These are phyloP conservation scores for Zygothrica quintamaculata DNA, from an alignment of 2,888 invertebrate species.

Conservation along the genomic window DNA sequence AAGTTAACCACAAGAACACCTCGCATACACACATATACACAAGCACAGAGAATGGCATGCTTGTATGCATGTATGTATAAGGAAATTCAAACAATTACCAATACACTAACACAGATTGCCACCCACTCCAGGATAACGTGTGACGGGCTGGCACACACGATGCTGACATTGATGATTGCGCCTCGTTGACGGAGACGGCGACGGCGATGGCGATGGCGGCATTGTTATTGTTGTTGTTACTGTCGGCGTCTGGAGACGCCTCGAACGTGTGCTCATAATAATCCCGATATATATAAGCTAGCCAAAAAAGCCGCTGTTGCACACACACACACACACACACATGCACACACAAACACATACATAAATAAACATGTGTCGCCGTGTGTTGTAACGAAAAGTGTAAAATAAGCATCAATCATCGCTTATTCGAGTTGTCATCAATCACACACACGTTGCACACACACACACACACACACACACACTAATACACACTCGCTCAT, in stretches of 20 bases:
- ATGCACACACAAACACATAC: slow-evolving; percentile 29
- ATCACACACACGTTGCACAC: slow-evolving; percentile 78
- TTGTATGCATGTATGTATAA: slow-evolving; percentile 7
- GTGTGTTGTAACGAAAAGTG: slow-evolving; percentile 81
- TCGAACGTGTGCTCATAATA: slow-evolving; percentile 79
- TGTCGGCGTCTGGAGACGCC: slow-evolving; percentile 68
- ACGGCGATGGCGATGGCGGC: slow-evolving; percentile 9
- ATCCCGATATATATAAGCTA: slow-evolving; percentile 65
- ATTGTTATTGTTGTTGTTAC: slow-evolving; percentile 21
- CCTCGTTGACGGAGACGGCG: slow-evolving; percentile 48
- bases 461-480: slow-evolving; percentile 40
- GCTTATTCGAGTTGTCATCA: slow-evolving; percentile 84
- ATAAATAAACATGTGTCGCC: slow-evolving; percentile 79
- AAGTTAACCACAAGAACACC: slow-evolving; percentile 70
- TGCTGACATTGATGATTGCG: slow-evolving; percentile 77
- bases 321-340: slow-evolving; percentile 21
- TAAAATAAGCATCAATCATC: slow-evolving; percentile 83
- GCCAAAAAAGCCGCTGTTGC: slow-evolving; percentile 24
- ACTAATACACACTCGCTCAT: background rate
- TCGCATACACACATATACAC: slow-evolving; percentile 35
- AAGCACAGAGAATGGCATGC: slow-evolving; percentile 8
- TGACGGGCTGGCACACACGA: slow-evolving; percentile 1
- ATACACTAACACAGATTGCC: slow-evolving; percentile 58
- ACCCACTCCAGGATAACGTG: slow-evolving; percentile 8
- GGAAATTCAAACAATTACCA: slow-evolving; percentile 67